Base-by-base conservation (phyloP, 1,140 invertebrate species). In the Drosophila parvula region DNA sequence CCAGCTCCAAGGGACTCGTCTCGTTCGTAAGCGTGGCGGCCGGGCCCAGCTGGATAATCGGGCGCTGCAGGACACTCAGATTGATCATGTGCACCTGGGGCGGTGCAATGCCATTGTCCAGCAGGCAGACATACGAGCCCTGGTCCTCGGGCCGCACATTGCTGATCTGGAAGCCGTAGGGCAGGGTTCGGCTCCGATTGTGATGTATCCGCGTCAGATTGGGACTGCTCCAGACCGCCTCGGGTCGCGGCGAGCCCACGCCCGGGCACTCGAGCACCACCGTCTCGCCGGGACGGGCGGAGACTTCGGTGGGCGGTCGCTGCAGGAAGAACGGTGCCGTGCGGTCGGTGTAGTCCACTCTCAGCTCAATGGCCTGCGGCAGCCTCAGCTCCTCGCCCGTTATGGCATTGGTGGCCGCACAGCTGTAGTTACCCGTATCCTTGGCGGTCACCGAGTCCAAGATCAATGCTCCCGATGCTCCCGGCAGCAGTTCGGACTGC, bases 121-220 rank as follows among this genome's bases (percentile, higher is more conserved):
- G 43, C 76, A 92, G 41, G 92, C 96, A 97, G 5, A 95, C 93
- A 80, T 97, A 97, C 0, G 94, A 94, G 0, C 96, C 96, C 60
- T 94, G 94, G 91, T 97, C 95, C 27, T 93, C 92, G 12, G 92
- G 85, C 4, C 92, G 93, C 2, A 95, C 92, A 73, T 96, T 94
- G 40, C 92, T 92, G 10, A 97, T 94, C 30, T 94, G 93, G 0
- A 97, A 90, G 22, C 95, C 96, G 47, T 95, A 95, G 47, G 91
- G 88, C 14, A 93, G 69, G 16, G 92, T 70, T 0, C 64, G 74
- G 11, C 81, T 91, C 71, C 92, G 69, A 81, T 92, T 77, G 93
- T 86, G 53, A 55, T 90, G 75, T 44, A 93, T 93, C 92, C 83
- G 53, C 51, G 83, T 69, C 47, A 93, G 92, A 43, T 93, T 92